Evolutionary conservation across 2,113 vertebrate species (phyloP), one percentile per base, ranked within the genome.

Genomic region (Rhinopithecus roxellana): DNA sequence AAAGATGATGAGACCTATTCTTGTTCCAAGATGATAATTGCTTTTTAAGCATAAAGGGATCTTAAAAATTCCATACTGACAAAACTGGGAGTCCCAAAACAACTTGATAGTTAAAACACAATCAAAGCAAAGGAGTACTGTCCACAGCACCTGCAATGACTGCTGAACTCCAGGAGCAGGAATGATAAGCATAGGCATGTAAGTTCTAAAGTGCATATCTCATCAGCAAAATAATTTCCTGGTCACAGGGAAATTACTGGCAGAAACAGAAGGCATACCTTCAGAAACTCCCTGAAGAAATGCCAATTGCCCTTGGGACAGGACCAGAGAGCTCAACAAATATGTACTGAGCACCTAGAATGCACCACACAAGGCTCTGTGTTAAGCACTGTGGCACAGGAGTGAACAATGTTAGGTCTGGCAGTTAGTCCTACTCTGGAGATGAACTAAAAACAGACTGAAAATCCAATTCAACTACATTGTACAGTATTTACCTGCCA

Each of bases 51-150:
- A 93, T 10, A 67, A 78, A 92, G 23, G 50, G 74, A 89, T 90
- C 85, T 79, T 89, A 93, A 93, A 97, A 91, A 91, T 91, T 94
- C 82, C 78, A 88, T 75, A 72, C 64, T 78, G 45, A 97, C 89
- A 93, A 67, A 90, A 93, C 16, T 74, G 13, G 48, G 27, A 95
- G 45, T 59, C 57, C 85, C 5, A 0, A 81, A 91, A 87, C 22
- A 64, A 77, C 48, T 27, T 52, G 25, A 59, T 8, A 50, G 55
- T 35, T 45, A 59, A 72, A 94, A 79, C 18, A n/a, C 45, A 80
- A 35, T 40, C 40, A 43, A 0, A 64, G 91, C 20, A 57, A 78
- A 69, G 50, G 61, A 78, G 35, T 32, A 30, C 20, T 75, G 27
- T 23, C 48, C 67, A 5, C 3, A 12, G 38, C 8, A 52, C 61